Conservation (phyloP, 1,140 invertebrate species). For the Drosophila insularis region DNA sequence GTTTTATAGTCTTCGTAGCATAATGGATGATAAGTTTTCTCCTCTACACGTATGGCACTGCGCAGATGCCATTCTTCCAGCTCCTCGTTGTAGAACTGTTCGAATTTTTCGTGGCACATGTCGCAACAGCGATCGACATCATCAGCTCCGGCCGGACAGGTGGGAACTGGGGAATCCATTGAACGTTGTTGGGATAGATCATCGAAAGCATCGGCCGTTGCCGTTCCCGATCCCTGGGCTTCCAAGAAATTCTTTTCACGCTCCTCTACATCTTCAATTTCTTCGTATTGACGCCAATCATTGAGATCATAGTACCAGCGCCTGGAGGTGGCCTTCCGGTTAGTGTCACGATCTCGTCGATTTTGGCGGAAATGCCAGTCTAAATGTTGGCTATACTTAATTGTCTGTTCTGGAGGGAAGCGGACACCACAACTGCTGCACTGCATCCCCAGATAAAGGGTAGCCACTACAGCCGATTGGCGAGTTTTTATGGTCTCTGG, state of each 20-base stretch:
- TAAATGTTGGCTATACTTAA: constrained; percentile 94
- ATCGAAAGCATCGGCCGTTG: constrained; percentile 83
- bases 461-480: constrained; percentile 86
- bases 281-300: constrained; percentile 97
- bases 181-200: constrained; percentile 75
- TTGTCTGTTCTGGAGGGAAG: constrained; percentile 93
- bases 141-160: constrained; percentile 82
- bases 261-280: constrained; percentile 96
- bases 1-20: constrained; percentile 94
- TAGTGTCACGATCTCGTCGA: constrained; percentile 91
- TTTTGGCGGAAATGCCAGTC: constrained; percentile 99
- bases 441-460: constrained; percentile 94
- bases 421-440: constrained; percentile 96
- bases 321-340: constrained; percentile 90
- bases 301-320: constrained; percentile 95
- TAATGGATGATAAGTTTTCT: constrained; percentile 93
- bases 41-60: constrained; percentile 90
- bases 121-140: constrained; percentile 88
- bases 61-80: constrained; percentile 97
- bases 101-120: constrained; percentile 95
- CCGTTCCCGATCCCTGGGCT: constrained; percentile 84
- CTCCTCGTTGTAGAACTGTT: constrained; percentile 97
- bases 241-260: constrained; percentile 96
- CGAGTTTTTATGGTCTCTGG: constrained; percentile 90
- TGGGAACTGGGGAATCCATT: constrained; percentile 70